Conservation (phyloP, 2,113 vertebrate genomes). For the Hystrix brachyura region DNA sequence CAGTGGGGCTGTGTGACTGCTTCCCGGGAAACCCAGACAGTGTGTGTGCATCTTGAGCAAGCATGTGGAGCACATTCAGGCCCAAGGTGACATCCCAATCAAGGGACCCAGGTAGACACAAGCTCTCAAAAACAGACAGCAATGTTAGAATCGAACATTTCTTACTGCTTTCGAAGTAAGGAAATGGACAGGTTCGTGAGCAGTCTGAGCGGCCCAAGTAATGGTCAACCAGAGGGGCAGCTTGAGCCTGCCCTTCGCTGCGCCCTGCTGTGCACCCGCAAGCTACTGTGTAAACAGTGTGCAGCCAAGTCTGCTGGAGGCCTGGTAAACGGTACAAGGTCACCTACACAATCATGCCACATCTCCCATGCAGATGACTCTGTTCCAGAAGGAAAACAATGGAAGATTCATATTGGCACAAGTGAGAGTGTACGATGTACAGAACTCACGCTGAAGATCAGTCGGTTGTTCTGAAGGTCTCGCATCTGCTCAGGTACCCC, state of each 20-base stretch:
- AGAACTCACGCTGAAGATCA: not conserved
- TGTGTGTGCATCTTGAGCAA: not conserved
- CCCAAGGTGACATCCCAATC: not conserved
- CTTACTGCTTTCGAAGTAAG: not conserved
- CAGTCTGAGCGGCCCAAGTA: rapidly evolving
- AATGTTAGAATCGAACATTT: not conserved
- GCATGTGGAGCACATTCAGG: not conserved
- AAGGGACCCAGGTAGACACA: not conserved
- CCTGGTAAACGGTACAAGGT: not conserved
- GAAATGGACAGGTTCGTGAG: rapidly evolving
- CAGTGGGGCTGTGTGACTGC: not conserved
- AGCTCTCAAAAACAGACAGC: not conserved
- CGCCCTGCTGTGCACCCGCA: not conserved
- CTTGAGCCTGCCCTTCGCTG: not conserved
- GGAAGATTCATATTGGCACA: rapidly evolving
- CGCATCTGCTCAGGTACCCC: not conserved
- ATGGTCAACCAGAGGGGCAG: not conserved
- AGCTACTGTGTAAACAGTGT: rapidly evolving
- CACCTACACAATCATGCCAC: rapidly evolving
- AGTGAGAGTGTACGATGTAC: not conserved
- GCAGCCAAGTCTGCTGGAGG: no score
- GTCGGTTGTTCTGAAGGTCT: not conserved
- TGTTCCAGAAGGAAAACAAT: not conserved
- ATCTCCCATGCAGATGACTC: not conserved
- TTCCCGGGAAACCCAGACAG: not conserved